Evolutionary conservation across 2,888 invertebrate genomes (phyloP).

Genomic region (Hecatera dysodea): DNA sequence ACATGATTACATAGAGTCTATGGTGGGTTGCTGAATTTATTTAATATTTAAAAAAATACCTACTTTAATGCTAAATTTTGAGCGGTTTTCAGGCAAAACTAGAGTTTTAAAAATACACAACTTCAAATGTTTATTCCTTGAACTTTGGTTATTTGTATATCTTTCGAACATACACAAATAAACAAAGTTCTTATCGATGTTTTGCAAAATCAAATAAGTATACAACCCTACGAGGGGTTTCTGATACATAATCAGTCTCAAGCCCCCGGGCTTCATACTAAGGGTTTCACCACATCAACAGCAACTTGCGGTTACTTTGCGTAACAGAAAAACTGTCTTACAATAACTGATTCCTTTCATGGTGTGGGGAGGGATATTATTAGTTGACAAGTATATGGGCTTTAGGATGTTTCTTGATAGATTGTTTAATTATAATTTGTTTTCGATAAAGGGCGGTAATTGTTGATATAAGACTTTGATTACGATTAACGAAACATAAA

Average conservation of each 20-base stretch:
- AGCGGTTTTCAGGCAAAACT: too few relatives aligned
- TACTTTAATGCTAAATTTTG: too few relatives aligned
- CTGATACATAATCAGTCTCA: constrained; percentile 36
- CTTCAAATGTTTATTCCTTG: neutral
- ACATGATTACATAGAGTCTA: neutral
- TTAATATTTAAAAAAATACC: too few relatives aligned
- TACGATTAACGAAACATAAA: too few relatives aligned
- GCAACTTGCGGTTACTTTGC: constrained; percentile 41
- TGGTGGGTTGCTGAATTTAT: neutral
- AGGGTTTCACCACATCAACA: constrained; percentile 52
- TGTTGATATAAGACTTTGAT: too few relatives aligned
- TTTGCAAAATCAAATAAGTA: constrained; percentile 44
- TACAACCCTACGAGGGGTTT: constrained; percentile 13
- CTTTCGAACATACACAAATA: constrained; percentile 37
- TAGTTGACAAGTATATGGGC: neutral
- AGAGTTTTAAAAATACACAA: too few relatives aligned
- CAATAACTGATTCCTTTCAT: constrained; percentile 13
- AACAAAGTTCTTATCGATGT: constrained; percentile 31
- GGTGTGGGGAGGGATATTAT: neutral
- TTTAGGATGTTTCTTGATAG: neutral
- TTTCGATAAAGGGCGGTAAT: neutral
- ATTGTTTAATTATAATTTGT: neutral
- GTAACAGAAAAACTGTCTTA: constrained; percentile 41
- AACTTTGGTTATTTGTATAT: neutral
- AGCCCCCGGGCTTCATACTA: constrained; percentile 32